Evolutionary conservation across 2,888 invertebrate species (phyloP).

Genomic region (Tinea trinotella): DNA sequence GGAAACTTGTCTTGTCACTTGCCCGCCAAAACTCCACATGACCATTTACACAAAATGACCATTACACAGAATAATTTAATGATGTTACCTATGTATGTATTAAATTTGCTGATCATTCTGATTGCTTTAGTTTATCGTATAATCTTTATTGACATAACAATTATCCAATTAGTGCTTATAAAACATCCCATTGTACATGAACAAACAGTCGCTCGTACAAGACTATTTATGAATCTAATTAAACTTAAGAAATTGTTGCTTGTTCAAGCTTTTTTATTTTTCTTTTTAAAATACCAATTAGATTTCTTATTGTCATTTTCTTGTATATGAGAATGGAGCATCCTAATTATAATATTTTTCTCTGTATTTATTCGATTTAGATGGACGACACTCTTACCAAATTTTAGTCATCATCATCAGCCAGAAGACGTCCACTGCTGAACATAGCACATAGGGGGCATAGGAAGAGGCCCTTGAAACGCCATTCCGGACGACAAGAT

Average conservation of each 20-base stretch:
- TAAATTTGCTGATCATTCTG: slow-evolving; percentile 18
- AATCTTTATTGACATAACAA: slow-evolving; percentile 45
- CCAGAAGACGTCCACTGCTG: too few relatives aligned
- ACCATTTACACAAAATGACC: neutral
- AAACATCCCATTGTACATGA: slow-evolving; percentile 9
- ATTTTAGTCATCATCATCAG: too few relatives aligned
- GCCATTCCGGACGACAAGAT: too few relatives aligned
- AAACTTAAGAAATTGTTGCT: neutral
- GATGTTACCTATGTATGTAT: neutral
- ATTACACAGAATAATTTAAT: neutral
- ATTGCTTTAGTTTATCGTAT: slow-evolving; percentile 26
- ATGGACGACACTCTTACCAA: too few relatives aligned
- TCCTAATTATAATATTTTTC: too few relatives aligned
- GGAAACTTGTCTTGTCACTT: neutral
- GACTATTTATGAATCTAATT: slow-evolving; percentile 18
- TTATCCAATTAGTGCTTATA: slow-evolving; percentile 39
- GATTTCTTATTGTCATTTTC: too few relatives aligned
- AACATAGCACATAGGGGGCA: too few relatives aligned
- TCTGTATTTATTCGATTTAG: too few relatives aligned
- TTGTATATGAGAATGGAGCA: too few relatives aligned
- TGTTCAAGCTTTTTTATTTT: neutral
- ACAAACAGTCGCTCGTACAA: slow-evolving; percentile 5
- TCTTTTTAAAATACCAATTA: neutral
- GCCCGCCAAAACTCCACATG: neutral
- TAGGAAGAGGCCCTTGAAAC: too few relatives aligned